Evolutionary conservation across 2,113 vertebrate species (phyloP).

Genomic region (Etheostoma spectabile): DNA sequence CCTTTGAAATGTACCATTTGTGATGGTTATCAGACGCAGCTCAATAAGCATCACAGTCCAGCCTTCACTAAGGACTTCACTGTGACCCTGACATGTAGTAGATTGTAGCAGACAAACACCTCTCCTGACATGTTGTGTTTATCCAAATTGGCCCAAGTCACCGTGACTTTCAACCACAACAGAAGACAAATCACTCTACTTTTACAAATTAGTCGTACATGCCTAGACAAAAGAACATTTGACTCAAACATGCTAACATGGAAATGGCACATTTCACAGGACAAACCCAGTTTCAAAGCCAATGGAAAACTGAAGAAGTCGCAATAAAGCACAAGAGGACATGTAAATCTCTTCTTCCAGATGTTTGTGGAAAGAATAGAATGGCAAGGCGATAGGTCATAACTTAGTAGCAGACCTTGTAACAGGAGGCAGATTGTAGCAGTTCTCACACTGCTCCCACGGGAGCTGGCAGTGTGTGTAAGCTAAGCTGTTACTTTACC

Average conservation of each 20-base stretch:
- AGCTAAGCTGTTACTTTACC: slow-evolving; percentile 88
- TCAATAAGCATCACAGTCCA: slow-evolving; percentile 63
- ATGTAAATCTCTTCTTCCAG: slow-evolving; percentile 75
- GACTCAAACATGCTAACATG: slow-evolving; percentile 19
- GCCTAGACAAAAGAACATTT: slow-evolving; percentile 23
- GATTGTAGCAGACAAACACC: not conserved
- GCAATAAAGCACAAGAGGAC: slow-evolving; percentile 73
- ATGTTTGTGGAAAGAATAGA: slow-evolving; percentile 83
- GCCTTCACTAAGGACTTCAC: slow-evolving; percentile 61
- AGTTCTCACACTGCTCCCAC: slow-evolving; percentile 82
- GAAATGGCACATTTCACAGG: slow-evolving; percentile 57
- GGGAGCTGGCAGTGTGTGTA: slow-evolving; percentile 84
- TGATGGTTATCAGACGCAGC: slow-evolving; percentile 75
- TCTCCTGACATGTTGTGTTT: not conserved
- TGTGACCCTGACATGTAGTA: slow-evolving; percentile 13
- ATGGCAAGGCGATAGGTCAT: slow-evolving; percentile 79
- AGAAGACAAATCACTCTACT: slow-evolving; percentile 22
- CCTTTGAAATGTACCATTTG: slow-evolving; percentile 77
- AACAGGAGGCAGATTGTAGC: slow-evolving; percentile 90
- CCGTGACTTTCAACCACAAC: not conserved
- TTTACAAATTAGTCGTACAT: slow-evolving; percentile 7
- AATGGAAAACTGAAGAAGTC: slow-evolving; percentile 67
- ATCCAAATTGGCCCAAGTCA: slow-evolving; percentile 3
- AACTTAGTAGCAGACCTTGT: slow-evolving; percentile 78
- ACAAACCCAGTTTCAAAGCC: slow-evolving; percentile 49